Conservation (phyloP, 2,797 vertebrate genomes). For the Tapera naevia region DNA sequence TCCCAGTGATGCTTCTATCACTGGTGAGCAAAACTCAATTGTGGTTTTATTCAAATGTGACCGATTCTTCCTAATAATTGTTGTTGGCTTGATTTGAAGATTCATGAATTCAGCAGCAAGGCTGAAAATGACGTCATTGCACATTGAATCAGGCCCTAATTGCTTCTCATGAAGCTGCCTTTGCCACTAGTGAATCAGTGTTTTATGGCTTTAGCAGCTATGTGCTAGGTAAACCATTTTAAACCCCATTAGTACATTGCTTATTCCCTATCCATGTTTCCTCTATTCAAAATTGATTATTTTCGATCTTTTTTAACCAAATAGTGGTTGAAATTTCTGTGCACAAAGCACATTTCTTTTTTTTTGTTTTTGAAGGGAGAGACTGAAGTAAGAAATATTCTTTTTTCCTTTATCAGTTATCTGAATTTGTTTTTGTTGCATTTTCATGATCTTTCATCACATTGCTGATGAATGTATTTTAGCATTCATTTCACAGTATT, state of each 20-base stretch:
- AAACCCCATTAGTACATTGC: slow-evolving; percentile 12
- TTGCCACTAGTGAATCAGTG: slow-evolving; percentile 28
- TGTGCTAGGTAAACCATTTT: slow-evolving; percentile 31
- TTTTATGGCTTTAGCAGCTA: slow-evolving; percentile 52
- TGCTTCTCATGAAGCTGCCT: slow-evolving; percentile 32
- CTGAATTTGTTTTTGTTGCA: neutral
- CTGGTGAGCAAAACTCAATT: neutral
- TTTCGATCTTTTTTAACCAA: neutral
- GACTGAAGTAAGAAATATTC: neutral
- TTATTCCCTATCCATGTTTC: slow-evolving; percentile 9
- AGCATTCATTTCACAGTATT: neutral
- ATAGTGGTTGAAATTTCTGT: neutral
- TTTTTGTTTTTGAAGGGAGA: neutral
- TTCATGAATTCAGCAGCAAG: slow-evolving; percentile 10
- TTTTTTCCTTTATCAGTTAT: neutral
- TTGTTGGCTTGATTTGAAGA: neutral
- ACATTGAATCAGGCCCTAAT: slow-evolving; percentile 8
- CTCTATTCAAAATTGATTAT: slow-evolving; percentile 6
- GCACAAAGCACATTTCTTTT: neutral
- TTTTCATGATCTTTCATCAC: neutral
- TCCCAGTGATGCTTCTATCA: neutral
- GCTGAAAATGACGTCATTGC: slow-evolving; percentile 20
- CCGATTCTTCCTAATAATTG: neutral
- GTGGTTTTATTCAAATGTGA: neutral
- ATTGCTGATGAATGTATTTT: neutral